Conservation (phyloP, 2,797 vertebrate genomes). For the Eremophila alpestris region DNA sequence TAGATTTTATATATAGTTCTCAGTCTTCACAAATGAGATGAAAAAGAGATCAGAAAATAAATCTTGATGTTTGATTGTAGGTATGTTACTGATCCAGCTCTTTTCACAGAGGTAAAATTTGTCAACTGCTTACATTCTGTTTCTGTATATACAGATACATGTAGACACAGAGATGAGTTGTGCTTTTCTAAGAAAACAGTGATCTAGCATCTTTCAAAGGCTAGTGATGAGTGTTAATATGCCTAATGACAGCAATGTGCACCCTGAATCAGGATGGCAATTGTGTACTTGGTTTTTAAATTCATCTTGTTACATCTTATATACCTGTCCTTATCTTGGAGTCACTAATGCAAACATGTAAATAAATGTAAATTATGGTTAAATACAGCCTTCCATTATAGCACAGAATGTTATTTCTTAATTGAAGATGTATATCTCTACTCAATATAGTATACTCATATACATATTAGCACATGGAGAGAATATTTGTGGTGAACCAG, state of each 20-base stretch:
- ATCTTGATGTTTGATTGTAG: not conserved
- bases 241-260: not conserved
- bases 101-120: not conserved
- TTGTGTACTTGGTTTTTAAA: not conserved
- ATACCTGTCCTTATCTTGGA: not conserved
- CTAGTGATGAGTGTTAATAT: not conserved
- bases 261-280: not conserved
- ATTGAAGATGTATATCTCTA: not conserved
- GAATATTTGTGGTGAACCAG: too few relatives aligned
- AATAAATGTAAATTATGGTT: not conserved
- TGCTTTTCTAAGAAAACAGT: not conserved
- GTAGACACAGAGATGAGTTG: not conserved
- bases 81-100: not conserved
- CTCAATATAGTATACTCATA: not conserved
- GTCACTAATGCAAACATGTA: fast-evolving
- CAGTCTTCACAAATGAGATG: not conserved
- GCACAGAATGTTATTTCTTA: not conserved
- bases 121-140: not conserved
- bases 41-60: not conserved
- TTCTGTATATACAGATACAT: not conserved
- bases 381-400: not conserved
- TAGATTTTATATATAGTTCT: not conserved
- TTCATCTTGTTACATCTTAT: not conserved
- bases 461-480: not conserved
- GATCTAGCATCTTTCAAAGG: not conserved